Percentiles rank a stretch among this genome's conserved stretches.
phyloP scores from a whole-genome alignment of 2,113 vertebrate species.

The Sander lucioperca region DNA sequence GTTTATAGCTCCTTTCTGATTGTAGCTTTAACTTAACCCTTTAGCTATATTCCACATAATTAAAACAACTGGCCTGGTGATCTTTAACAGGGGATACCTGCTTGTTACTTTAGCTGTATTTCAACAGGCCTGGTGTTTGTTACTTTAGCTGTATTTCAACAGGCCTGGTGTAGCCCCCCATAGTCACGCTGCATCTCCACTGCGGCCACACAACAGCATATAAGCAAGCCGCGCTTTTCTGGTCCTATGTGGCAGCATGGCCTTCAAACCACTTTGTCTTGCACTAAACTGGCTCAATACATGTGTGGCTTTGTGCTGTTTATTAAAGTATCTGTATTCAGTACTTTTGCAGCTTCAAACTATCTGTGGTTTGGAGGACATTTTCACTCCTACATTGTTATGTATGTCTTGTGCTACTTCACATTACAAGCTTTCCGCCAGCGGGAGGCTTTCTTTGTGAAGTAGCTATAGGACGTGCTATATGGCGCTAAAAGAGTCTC shows the following conservation, averaged over 20 bases:
- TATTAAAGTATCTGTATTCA: neutral
- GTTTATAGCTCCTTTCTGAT: neutral
- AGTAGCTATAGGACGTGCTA: neutral
- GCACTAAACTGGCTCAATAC: neutral
- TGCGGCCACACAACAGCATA: neutral
- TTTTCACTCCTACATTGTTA: neutral
- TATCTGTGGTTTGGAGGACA: neutral
- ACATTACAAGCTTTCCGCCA: neutral
- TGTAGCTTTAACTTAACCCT: conserved; percentile 5
- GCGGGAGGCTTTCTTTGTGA: neutral
- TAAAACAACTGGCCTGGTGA: conserved; percentile 11
- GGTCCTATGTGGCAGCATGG: neutral
- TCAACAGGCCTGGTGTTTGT: neutral
- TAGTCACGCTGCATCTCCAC: neutral
- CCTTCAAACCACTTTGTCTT: neutral
- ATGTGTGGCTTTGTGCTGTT: neutral
- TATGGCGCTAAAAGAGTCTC: no score
- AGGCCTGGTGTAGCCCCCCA: neutral
- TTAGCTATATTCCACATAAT: neutral
- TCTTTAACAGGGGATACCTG: neutral
- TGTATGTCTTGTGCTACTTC: neutral
- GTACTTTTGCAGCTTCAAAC: neutral
- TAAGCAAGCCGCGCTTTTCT: neutral
- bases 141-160: neutral
- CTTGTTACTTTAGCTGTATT: conserved; percentile 3